Conservation (phyloP, 1,140 invertebrate genomes). For the Aporrectodea caliginosa region DNA sequence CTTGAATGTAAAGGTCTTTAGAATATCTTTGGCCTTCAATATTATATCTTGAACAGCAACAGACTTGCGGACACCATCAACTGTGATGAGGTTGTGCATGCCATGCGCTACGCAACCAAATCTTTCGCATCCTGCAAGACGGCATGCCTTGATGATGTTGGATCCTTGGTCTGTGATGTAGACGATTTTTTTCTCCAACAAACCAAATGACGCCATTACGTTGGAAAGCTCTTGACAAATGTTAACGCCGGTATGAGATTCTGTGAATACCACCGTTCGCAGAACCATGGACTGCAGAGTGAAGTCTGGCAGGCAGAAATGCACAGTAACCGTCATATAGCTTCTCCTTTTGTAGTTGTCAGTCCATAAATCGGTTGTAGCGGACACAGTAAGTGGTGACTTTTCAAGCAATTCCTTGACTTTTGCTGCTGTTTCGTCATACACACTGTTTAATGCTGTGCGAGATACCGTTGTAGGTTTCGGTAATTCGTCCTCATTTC, state of each 20-base stretch:
- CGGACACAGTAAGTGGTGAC: background rate
- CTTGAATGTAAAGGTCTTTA: background rate
- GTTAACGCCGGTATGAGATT: background rate
- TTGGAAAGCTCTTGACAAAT: background rate
- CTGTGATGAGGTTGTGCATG: background rate
- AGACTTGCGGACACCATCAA: background rate
- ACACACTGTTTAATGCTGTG: background rate
- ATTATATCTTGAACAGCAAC: background rate
- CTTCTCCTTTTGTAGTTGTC: background rate
- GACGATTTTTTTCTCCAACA: background rate
- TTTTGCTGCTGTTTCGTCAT: background rate
- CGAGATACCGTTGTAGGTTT: background rate
- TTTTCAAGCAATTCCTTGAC: background rate
- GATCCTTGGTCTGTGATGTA: background rate
- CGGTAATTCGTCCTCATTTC: background rate
- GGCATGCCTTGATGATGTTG: background rate
- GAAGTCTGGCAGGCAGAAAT: background rate
- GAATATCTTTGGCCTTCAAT: background rate
- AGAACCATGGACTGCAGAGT: background rate
- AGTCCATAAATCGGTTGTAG: background rate
- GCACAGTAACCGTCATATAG: background rate
- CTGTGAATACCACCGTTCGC: background rate
- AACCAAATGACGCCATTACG: background rate
- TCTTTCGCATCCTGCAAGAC: background rate
- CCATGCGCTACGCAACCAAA: background rate